Conservation (phyloP, 2,797 vertebrate species). For the Lacerta agilis region DNA sequence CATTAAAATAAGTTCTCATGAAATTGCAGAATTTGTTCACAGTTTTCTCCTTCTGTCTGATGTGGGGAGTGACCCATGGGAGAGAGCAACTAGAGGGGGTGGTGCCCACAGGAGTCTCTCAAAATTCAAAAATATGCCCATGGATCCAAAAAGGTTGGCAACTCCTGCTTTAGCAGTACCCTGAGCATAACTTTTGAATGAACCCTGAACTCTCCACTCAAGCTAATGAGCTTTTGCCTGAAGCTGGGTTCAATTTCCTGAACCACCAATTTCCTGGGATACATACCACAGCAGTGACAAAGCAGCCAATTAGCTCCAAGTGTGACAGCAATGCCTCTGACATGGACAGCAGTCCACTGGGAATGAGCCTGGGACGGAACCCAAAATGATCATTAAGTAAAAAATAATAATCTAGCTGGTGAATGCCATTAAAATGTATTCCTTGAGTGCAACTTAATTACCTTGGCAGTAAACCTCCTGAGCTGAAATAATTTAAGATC, state of each 20-base stretch:
- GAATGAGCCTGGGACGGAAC: slow-evolving; percentile 18
- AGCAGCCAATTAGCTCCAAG: slow-evolving; percentile 30
- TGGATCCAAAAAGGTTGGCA: too few species aligned
- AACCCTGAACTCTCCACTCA: background rate
- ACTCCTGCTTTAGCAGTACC: background rate
- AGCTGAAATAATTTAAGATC: slow-evolving; percentile 36
- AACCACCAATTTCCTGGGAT: slow-evolving; percentile 2
- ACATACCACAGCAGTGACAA: rapidly evolving
- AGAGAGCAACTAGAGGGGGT: too few species aligned
- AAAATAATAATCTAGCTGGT: slow-evolving; percentile 16
- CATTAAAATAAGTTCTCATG: too few species aligned
- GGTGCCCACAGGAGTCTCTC: too few species aligned
- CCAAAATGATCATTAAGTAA: background rate
- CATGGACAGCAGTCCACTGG: background rate
- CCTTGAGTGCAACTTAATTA: slow-evolving; percentile 42
- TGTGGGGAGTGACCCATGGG: too few species aligned
- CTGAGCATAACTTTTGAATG: background rate
- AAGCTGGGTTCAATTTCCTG: background rate
- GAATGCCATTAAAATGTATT: slow-evolving; percentile 30
- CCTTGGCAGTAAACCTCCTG: slow-evolving; percentile 13
- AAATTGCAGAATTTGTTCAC: too few species aligned
- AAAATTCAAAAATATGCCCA: too few species aligned
- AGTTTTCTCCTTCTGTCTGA: too few species aligned
- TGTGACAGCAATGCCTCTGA: background rate
- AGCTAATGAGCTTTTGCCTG: slow-evolving; percentile 33